Conservation (phyloP, 2,797 vertebrate genomes). For the Pantherophis vulpinus region DNA sequence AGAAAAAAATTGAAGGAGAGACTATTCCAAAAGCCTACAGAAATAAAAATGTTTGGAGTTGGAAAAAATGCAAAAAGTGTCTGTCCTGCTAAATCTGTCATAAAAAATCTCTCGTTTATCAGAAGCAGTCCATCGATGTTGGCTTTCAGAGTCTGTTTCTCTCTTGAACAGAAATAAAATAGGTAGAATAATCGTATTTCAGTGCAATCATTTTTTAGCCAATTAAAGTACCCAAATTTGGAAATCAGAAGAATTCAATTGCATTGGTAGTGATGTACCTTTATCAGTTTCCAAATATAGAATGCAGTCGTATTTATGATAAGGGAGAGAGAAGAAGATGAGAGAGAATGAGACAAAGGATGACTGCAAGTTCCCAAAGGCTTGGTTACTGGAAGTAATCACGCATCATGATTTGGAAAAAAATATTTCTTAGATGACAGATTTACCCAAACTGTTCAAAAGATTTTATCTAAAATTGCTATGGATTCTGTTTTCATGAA, state of each 20-base stretch:
- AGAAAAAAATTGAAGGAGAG: background rate
- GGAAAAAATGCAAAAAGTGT: background rate
- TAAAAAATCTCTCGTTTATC: background rate
- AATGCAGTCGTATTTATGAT: background rate
- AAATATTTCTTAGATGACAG: too few relatives aligned
- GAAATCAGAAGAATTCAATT: background rate
- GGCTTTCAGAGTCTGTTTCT: background rate
- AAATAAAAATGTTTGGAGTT: background rate
- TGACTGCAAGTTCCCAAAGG: background rate
- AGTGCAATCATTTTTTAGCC: background rate
- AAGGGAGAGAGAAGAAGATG: background rate
- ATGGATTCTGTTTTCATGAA: background rate
- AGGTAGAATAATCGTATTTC: background rate
- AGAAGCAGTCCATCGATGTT: slow-evolving; percentile 13
- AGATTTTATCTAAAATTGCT: background rate
- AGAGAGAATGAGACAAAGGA: background rate
- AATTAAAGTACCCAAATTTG: background rate
- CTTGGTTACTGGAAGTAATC: background rate
- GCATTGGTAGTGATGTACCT: background rate
- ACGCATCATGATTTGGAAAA: background rate
- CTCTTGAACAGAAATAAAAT: background rate
- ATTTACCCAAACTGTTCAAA: background rate
- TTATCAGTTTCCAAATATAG: background rate
- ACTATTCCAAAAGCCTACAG: slow-evolving; percentile 18
- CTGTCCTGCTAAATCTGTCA: background rate